Evolutionary conservation across 2,797 vertebrate species (phyloP).

Genomic region (Syndactyla subalaris): DNA sequence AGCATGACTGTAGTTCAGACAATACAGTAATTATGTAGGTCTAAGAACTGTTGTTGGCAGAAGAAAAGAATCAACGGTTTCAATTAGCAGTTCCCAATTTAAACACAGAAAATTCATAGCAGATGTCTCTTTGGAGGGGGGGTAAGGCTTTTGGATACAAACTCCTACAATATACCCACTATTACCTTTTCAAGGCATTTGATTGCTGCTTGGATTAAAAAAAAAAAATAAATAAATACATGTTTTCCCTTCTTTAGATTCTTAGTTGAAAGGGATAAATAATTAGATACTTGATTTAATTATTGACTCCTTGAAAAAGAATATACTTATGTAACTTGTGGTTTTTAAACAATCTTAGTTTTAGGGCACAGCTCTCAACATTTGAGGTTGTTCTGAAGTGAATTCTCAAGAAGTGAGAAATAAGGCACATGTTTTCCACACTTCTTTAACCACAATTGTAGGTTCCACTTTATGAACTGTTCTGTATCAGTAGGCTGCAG

Average conservation of each 20-base stretch:
- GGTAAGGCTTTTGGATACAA: neutral
- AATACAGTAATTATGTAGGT: neutral
- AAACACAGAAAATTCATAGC: conserved; percentile 3
- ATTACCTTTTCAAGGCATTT: neutral
- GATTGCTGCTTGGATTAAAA: neutral
- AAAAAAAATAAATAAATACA: too few relatives aligned
- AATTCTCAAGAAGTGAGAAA: neutral
- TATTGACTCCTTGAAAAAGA: neutral
- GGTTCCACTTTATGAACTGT: neutral
- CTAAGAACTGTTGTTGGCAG: neutral
- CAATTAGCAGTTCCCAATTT: neutral
- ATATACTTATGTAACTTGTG: neutral
- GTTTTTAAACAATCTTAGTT: neutral
- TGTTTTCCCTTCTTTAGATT: neutral
- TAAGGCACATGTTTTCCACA: neutral
- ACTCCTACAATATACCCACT: neutral
- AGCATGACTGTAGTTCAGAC: neutral
- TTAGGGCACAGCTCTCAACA: neutral
- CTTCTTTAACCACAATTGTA: neutral
- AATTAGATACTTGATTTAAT: neutral
- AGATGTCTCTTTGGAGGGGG: neutral
- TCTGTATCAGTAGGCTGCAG: neutral
- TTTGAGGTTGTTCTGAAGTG: neutral
- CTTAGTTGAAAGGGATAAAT: neutral
- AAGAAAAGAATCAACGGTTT: neutral